Evolutionary conservation across 2,113 vertebrate species (phyloP).

Genomic region (Pithys albifrons): DNA sequence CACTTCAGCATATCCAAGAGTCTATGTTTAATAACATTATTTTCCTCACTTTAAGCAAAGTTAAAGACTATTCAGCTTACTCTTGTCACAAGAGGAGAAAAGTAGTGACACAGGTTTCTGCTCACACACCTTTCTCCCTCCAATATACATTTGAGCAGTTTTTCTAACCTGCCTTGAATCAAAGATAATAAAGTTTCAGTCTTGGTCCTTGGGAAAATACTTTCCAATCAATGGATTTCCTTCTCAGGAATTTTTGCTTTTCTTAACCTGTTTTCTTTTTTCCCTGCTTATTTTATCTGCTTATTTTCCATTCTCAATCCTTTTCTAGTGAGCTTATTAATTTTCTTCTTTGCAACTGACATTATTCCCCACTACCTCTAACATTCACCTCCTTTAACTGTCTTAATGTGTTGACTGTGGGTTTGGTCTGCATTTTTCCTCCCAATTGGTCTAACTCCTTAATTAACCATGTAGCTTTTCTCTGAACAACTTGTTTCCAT

Average conservation of each 20-base stretch:
- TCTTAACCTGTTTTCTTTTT: neutral
- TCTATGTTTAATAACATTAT: neutral
- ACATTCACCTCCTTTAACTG: neutral
- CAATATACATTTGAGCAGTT: neutral
- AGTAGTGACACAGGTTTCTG: neutral
- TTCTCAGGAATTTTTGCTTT: neutral
- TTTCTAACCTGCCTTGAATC: neutral
- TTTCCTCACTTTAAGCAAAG: neutral
- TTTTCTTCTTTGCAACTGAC: neutral
- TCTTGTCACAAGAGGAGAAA: neutral
- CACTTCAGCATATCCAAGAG: neutral
- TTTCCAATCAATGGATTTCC: neutral
- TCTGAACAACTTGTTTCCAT: neutral
- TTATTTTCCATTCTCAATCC: neutral
- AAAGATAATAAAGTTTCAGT: neutral
- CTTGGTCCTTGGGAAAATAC: neutral
- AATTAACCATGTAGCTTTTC: neutral
- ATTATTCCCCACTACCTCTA: neutral
- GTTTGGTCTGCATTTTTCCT: neutral
- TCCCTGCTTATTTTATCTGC: neutral
- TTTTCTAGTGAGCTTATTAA: neutral
- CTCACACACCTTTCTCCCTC: neutral
- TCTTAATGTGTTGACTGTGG: neutral
- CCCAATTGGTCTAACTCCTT: neutral
- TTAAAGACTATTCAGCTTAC: neutral